phyloP scores from a whole-genome alignment of 1,140 invertebrate genomes.

The Bombus breviceps region DNA sequence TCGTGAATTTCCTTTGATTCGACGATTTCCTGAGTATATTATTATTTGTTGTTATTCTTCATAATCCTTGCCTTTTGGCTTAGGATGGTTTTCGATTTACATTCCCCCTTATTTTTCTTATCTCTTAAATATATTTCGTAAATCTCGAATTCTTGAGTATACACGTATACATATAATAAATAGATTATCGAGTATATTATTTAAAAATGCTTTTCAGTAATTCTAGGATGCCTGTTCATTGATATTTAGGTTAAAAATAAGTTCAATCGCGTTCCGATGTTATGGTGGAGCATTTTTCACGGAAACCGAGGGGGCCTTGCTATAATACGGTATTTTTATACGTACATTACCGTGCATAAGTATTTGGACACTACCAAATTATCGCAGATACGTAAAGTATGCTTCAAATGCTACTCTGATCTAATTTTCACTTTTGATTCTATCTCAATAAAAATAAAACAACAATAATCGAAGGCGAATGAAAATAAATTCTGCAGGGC shows the following conservation, averaged over 20 bases:
- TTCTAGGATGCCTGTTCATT: not conserved
- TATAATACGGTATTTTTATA: not conserved
- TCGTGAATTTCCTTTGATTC: not conserved
- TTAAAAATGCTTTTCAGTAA: not conserved
- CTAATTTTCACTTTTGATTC: not conserved
- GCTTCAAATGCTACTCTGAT: not conserved
- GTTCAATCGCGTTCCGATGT: not conserved
- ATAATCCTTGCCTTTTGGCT: too few relatives aligned
- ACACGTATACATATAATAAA: not conserved
- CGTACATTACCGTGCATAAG: not conserved
- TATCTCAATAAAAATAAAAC: not conserved
- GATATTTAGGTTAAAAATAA: constrained; percentile 12
- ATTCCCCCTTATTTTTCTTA: too few relatives aligned
- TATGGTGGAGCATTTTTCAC: not conserved
- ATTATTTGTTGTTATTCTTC: too few relatives aligned
- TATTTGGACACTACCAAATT: not conserved
- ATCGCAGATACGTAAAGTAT: not conserved
- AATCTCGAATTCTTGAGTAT: not conserved
- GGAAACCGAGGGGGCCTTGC: constrained; percentile 8
- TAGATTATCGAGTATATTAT: not conserved
- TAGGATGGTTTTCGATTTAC: too few relatives aligned
- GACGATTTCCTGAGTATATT: not conserved
- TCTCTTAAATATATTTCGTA: too few relatives aligned
- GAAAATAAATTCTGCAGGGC: not conserved
- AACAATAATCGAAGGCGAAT: not conserved